These are phyloP conservation scores for Urocyon cinereoargenteus DNA, from an alignment of 2,797 vertebrate genomes.

Conservation along the genomic window DNA sequence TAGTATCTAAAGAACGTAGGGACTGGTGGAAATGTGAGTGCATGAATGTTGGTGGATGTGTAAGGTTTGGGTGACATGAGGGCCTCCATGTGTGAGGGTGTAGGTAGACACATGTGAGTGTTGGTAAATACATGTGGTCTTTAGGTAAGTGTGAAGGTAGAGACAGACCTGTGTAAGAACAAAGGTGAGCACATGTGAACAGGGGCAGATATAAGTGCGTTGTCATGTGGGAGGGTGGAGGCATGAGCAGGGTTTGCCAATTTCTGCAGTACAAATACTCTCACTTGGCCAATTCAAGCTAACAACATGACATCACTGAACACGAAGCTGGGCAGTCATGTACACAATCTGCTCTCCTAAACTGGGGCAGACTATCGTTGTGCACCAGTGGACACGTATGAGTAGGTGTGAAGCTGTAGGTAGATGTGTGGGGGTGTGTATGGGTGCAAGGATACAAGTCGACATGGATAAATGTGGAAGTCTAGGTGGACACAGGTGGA, in stretches of 20 bases:
- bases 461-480: background rate
- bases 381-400: background rate
- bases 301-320: background rate
- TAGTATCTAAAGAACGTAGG: background rate
- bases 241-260: background rate
- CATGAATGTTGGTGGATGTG: too few species aligned
- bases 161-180: too few species aligned
- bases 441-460: background rate
- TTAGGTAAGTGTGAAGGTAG: background rate
- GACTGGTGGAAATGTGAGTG: background rate
- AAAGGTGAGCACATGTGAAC: rapidly evolving
- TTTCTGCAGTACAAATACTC: background rate
- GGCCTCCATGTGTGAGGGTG: background rate
- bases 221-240: background rate
- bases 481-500: background rate
- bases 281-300: background rate
- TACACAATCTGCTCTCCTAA: too few species aligned
- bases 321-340: background rate
- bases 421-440: background rate
- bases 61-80: background rate
- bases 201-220: background rate
- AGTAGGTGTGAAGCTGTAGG: background rate
- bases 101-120: background rate
- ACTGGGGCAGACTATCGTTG: background rate
- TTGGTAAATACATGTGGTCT: rapidly evolving